phyloP scores from a whole-genome alignment of 2,113 vertebrate genomes.

The Pseudolaguvia tuberculata region DNA sequence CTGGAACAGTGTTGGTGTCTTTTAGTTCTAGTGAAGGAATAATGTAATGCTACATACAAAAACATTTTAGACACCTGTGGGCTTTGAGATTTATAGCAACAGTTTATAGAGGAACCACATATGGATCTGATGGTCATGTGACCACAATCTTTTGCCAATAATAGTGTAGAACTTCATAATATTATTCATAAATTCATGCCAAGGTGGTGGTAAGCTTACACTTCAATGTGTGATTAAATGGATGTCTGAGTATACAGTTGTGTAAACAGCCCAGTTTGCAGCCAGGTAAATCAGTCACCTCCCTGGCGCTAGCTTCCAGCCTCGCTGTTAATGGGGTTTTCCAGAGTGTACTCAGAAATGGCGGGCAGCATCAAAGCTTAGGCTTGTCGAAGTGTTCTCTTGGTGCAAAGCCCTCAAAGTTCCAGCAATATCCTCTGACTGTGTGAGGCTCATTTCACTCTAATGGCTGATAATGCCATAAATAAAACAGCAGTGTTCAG shows the following conservation, averaged over 20 bases:
- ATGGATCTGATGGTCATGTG: too few relatives aligned
- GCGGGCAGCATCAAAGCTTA: slow-evolving; percentile 33
- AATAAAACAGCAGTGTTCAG: slow-evolving; percentile 41
- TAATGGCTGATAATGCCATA: slow-evolving; percentile 47
- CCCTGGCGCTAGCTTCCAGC: slow-evolving; percentile 27
- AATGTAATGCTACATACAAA: too few relatives aligned
- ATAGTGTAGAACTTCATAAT: too few relatives aligned
- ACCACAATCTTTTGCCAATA: too few relatives aligned
- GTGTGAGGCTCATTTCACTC: slow-evolving; percentile 42
- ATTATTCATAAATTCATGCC: too few relatives aligned
- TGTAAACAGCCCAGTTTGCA: slow-evolving; percentile 30
- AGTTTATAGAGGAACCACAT: too few relatives aligned
- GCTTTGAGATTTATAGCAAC: too few relatives aligned
- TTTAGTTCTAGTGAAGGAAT: too few relatives aligned
- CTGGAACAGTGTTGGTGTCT: too few relatives aligned
- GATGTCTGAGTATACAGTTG: not conserved
- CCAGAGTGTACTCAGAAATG: slow-evolving; percentile 33
- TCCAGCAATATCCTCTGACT: slow-evolving; percentile 43
- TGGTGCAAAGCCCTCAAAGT: slow-evolving; percentile 46
- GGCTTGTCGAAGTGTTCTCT: slow-evolving; percentile 40
- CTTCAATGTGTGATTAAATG: slow-evolving; percentile 5
- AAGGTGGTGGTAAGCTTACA: too few relatives aligned
- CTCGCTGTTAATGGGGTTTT: slow-evolving; percentile 23
- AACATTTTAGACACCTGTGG: too few relatives aligned
- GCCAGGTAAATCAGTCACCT: slow-evolving; percentile 30